Evolutionary conservation across 2,888 invertebrate species (phyloP), one percentile per base, ranked within the genome.

Genomic region (Ectropis crepuscularia): DNA sequence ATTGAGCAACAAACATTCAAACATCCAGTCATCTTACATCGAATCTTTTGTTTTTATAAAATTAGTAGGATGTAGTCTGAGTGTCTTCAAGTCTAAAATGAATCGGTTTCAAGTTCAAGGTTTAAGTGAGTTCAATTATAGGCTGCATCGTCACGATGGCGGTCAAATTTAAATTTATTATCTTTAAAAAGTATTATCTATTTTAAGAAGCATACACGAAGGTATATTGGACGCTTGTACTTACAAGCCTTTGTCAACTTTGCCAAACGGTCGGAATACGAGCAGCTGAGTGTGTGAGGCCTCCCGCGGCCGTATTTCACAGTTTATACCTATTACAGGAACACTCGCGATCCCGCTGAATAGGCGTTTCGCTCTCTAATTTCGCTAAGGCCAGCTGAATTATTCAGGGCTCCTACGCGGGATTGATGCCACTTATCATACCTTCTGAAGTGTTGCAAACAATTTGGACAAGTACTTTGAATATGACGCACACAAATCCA

Each of bases 361-460:
- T 75, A 78, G 77, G 75, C 75, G 74, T 75, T 76, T 74, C 76
- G 76, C 77, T 79, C 80, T 79, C 80, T 84, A 83, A 84, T 85
- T 82, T 80, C 79, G 73, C 77, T 80, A 82, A 80, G 80, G 73
- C 78, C 73, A 64, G 65, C 69, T 88, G 83, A 84, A 88, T 87
- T 83, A 86, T 86, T 86, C 79, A 86, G 65, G 63, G 69, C 68
- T 73, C 71, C 74, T 79, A 76, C 75, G 71, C 71, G 73, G 53
- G 54, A 55, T 28, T 63, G 63, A 63, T 58, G 43, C 59, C 38
- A 43, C 62, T 60, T 60, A 49, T 57, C 59, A 60, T 50, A 41
- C 28, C 16, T 46, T 64, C 45, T 57, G 62, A 63, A 45, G 41
- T 51, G 46, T 11, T 57, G 37, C 11, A 6, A 50, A 59, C 28